phyloP scores from a whole-genome alignment of 1,140 invertebrate species.

The Calosoma granatense region DNA sequence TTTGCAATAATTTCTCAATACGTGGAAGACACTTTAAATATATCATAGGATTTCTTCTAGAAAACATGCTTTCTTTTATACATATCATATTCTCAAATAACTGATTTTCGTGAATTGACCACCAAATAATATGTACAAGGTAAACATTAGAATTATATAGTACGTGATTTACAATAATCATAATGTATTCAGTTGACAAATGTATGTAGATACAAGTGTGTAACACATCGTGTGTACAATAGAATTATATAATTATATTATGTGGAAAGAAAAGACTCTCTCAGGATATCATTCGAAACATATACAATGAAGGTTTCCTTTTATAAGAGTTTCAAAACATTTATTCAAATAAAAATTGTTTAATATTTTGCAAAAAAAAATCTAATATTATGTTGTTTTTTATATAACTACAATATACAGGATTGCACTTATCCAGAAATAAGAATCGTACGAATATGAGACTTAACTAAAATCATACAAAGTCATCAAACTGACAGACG shows the following conservation, averaged over 20 bases:
- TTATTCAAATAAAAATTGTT: constrained; percentile 15
- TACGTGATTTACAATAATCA: constrained; percentile 23
- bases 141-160: neutral
- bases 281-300: constrained; percentile 14
- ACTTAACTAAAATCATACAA: constrained; percentile 16
- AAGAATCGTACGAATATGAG: constrained; percentile 17
- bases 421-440: constrained; percentile 35
- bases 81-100: neutral
- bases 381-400: constrained; percentile 15
- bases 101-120: neutral
- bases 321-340: neutral
- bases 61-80: neutral
- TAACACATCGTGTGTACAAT: constrained; percentile 24
- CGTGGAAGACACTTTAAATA: constrained; percentile 1
- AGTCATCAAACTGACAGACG: constrained; percentile 9
- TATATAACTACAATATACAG: constrained; percentile 23
- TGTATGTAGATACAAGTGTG: constrained; percentile 26
- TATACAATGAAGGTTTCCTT: constrained; percentile 13
- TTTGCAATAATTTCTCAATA: constrained; percentile 1
- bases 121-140: neutral
- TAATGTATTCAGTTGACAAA: constrained; percentile 27
- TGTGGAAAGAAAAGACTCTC: constrained; percentile 12
- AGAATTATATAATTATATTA: constrained; percentile 20
- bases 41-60: neutral
- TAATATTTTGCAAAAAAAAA: constrained; percentile 13